phyloP scores from a whole-genome alignment of 1,140 invertebrate genomes.

The Drosophila asahinai region DNA sequence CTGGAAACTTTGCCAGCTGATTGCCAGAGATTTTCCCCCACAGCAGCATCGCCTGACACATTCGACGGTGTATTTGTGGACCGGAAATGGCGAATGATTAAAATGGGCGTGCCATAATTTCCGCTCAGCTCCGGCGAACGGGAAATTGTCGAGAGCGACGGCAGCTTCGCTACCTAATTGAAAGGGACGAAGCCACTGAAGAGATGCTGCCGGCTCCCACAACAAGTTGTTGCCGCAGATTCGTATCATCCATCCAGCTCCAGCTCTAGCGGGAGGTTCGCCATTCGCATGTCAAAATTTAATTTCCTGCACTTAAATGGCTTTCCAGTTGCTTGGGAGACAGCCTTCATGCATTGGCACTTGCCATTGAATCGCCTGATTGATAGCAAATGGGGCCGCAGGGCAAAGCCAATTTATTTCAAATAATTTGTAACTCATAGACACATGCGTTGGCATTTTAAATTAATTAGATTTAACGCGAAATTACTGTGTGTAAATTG shows the following conservation, averaged over 20 bases:
- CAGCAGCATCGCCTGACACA: not conserved
- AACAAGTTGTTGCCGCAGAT: slow-evolving; percentile 57
- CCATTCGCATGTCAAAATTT: slow-evolving; percentile 59
- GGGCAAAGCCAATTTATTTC: slow-evolving; percentile 12
- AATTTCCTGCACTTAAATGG: slow-evolving; percentile 80
- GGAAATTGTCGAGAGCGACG: slow-evolving; percentile 62
- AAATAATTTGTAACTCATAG: slow-evolving; percentile 1
- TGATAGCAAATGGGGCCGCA: slow-evolving; percentile 12
- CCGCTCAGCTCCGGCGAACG: slow-evolving; percentile 58
- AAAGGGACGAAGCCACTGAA: slow-evolving; percentile 48
- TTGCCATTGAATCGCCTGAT: slow-evolving; percentile 32
- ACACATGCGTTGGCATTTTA: not conserved
- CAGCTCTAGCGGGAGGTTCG: slow-evolving; percentile 15
- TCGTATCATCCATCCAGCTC: slow-evolving; percentile 33
- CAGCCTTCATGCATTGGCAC: not conserved
- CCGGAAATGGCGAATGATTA: slow-evolving; percentile 79
- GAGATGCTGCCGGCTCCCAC: slow-evolving; percentile 30
- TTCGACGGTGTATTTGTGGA: slow-evolving; percentile 45
- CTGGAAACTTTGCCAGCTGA: slow-evolving; percentile 18
- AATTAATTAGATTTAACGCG: slow-evolving; percentile 12
- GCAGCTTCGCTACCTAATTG: slow-evolving; percentile 37
- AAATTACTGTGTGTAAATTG: not conserved
- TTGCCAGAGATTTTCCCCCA: not conserved
- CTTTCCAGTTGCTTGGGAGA: slow-evolving; percentile 59
- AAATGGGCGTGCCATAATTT: slow-evolving; percentile 82